Conservation (phyloP, 2,113 vertebrate species). For the Ptilorrhoa leucosticta region DNA sequence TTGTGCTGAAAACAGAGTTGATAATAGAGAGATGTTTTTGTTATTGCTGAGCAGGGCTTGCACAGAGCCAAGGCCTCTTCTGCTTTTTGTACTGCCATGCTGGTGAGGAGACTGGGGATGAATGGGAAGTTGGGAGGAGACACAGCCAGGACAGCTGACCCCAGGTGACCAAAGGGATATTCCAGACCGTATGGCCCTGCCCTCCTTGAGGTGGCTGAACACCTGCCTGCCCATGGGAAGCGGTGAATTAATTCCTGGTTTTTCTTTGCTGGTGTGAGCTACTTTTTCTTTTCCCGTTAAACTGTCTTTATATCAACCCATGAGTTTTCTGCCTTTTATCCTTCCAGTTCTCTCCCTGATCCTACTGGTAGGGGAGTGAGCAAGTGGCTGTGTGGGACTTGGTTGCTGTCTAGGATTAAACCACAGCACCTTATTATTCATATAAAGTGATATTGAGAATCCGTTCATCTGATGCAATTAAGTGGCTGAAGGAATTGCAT, state of each 20-base stretch:
- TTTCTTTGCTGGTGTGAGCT: neutral
- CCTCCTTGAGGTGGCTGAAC: neutral
- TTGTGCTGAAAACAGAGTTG: neutral
- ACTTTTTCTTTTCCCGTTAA: neutral
- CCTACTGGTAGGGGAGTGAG: neutral
- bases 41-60: neutral
- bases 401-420: neutral
- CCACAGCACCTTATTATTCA: neutral
- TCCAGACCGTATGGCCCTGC: neutral
- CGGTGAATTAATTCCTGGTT: neutral
- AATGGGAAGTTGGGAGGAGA: neutral
- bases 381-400: accelerated
- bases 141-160: neutral
- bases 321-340: neutral
- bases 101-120: neutral
- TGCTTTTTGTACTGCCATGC: accelerated
- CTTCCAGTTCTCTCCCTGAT: neutral
- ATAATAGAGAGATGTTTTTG: neutral
- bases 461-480: neutral
- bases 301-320: neutral
- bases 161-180: neutral
- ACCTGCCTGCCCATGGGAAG: neutral
- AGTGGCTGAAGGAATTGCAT: neutral
- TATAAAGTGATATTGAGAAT: neutral
- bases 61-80: neutral